Conservation (phyloP, 2,797 vertebrate genomes). For the Xiphorhynchus erythropygius region DNA sequence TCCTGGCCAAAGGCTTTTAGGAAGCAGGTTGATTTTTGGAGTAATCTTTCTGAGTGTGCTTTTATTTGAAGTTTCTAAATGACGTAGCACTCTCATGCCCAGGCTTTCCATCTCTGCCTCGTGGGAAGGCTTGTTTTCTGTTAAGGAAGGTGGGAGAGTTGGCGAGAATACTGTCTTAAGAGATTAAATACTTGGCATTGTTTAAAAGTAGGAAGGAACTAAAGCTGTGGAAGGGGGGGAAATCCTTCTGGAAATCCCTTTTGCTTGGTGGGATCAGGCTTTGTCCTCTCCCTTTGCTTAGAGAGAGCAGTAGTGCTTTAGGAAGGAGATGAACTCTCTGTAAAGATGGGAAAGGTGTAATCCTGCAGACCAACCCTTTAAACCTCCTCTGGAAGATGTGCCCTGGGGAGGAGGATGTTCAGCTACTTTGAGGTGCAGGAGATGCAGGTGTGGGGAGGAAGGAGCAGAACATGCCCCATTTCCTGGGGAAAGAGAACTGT, state of each 20-base stretch:
- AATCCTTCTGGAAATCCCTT: conserved; percentile 51
- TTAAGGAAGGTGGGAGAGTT: conserved; percentile 22
- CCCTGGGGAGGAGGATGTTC: not conserved
- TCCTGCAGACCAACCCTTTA: not conserved
- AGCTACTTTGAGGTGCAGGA: not conserved
- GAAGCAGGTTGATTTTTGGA: conserved; percentile 18
- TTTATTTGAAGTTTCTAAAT: conserved; percentile 39
- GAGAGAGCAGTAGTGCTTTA: not conserved
- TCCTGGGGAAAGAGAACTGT: not conserved
- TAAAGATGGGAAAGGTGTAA: not conserved
- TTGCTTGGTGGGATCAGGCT: not conserved
- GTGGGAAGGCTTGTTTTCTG: not conserved
- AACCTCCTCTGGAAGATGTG: not conserved
- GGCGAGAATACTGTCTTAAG: conserved; percentile 28
- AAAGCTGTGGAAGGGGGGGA: not conserved
- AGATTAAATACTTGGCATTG: conserved; percentile 59
- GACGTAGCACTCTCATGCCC: not conserved
- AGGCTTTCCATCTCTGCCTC: not conserved
- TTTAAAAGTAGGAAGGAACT: conserved; percentile 66
- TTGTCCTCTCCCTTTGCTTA: not conserved
- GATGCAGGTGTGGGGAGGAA: not conserved
- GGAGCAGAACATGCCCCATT: not conserved
- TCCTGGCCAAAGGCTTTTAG: not conserved
- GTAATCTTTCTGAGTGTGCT: not conserved
- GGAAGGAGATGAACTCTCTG: not conserved